Conservation (phyloP, 2,888 invertebrate species). For the Dynastes hyllus region DNA sequence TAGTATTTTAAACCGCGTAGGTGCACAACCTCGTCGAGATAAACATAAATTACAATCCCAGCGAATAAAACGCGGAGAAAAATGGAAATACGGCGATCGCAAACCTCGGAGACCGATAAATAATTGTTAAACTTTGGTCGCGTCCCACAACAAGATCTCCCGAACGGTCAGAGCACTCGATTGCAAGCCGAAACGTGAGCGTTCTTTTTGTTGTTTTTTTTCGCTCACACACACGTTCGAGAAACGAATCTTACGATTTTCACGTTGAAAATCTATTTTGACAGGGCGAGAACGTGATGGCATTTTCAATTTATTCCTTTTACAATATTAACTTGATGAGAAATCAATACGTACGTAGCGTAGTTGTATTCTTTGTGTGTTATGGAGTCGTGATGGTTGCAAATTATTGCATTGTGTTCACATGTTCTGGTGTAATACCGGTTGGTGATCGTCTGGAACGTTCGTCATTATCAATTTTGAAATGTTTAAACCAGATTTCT, state of each 20-base stretch:
- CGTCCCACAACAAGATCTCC: slow-evolving; percentile 29
- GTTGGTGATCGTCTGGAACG: too few relatives aligned
- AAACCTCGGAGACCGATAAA: slow-evolving; percentile 54
- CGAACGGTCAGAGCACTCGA: slow-evolving; percentile 40
- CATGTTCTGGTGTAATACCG: too few relatives aligned
- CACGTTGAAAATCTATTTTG: slow-evolving; percentile 50
- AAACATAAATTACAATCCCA: slow-evolving; percentile 26
- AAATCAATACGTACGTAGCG: slow-evolving; percentile 6
- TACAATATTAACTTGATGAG: slow-evolving; percentile 44
- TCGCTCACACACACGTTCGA: neutral
- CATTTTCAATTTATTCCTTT: slow-evolving; percentile 37
- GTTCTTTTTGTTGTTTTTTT: slow-evolving; percentile 16
- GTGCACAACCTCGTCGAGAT: neutral
- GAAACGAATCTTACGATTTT: neutral
- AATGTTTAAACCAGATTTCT: too few relatives aligned
- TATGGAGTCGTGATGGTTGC: too few relatives aligned
- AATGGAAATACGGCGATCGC: slow-evolving; percentile 49
- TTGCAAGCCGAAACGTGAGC: neutral
- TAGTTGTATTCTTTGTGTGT: neutral
- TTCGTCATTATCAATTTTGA: too few relatives aligned
- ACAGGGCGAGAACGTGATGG: slow-evolving; percentile 49
- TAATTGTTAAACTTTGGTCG: slow-evolving; percentile 53
- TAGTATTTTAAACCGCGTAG: neutral
- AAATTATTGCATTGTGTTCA: too few relatives aligned
- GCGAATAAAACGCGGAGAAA: neutral